Base-by-base conservation (phyloP, 23 tunicate species). In the Ciona savignyi region DNA sequence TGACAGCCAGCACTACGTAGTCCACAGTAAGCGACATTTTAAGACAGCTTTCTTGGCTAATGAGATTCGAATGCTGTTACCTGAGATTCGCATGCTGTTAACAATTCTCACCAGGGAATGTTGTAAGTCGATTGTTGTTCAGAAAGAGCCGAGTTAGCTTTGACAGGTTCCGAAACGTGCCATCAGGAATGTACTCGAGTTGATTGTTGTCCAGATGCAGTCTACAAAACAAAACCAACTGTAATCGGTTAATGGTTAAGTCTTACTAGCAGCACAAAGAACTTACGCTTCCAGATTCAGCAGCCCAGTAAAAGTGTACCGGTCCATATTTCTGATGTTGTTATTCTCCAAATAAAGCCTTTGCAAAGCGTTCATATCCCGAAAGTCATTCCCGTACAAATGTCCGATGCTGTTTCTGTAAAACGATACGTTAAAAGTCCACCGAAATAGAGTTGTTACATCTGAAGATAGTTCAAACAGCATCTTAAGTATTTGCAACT, bases 351-450 rank as follows among this genome's bases (percentile, higher is more conserved):
- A 80, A 32, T 48, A 70, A 27, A 85, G 73, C 33, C 62, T 68
- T 0, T 62, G 60, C 22, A 85, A 35, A 9, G 21, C 25, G 27
- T n/a, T 56, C 84, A 78, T 72, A 21, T 48, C 74, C 20, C 81
- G 74, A 32, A 85, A 85, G 22, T 74, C 80, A 31, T 63, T 67
- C 20, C 78, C 80, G 49, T 74, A 28, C 20, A 86, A 2, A 11
- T 51, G 35, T 0, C 65, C 56, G 32, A 86, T 86, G 63, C 75
- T 68, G 48, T 86, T 86, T 9, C 93, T 86, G 78, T 22, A 76
- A 62, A 42, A 42, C 9, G 15, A 42, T 6, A 42, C n/a, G 15
- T 42, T 42, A 42, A 42, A 42, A 42, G 56, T n/a, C n/a, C n/a
- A n/a, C n/a, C n/a, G n/a, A n/a, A n/a, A n/a, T n/a, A n/a, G n/a